Evolutionary conservation across 2,888 invertebrate genomes (phyloP), one percentile per base, ranked within the genome.

Genomic region (Drosophila gaucha): DNA sequence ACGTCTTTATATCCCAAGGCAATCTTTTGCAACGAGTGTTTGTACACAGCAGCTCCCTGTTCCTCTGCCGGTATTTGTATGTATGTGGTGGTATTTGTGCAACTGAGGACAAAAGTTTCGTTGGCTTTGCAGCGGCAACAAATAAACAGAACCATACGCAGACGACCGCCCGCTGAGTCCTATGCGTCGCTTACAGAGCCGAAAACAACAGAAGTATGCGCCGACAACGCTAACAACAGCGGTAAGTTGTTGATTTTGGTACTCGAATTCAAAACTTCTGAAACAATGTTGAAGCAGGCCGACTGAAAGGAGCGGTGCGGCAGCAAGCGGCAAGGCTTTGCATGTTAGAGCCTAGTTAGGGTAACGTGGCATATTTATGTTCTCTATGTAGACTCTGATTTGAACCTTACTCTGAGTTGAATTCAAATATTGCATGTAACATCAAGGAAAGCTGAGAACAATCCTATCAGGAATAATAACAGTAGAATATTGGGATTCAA

Each of bases 1-100:
- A 80, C 78, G 89, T 89, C 80, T 88, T 88, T 86, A 86, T 86
- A 88, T 89, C 89, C 89, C 84, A 72, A 76, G 80, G 84, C 86
- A 87, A 89, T 83, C 83, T 86, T 88, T 76, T 67, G 84, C 78
- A 63, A 73, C 78, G 67, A 88, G 87, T 88, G 87, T 87, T 88
- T 84, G 82, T 70, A 50, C 68, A 83, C 75, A 72, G 55, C 64
- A 64, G 60, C 44, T 67, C 38, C 63, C 35, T 57, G 22, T 18
- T 39, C 43, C 36, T 46, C 28, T 64, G 14, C 39, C 49, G 43
- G 55, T 18, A 3, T 16, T 41, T 59, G 31, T 59, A 30, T 65
- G 55, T 72, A 36, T 62, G 51, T 60, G 65, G 49, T 62, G 58
- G 80, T 84, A 86, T 88, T 84, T 60, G 70, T 75, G 79, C 80